Percentiles rank a stretch among this genome's conserved stretches.
Evolutionary conservation across 2,797 vertebrate genomes (phyloP).

Genomic region (Decapterus maruadsi): DNA sequence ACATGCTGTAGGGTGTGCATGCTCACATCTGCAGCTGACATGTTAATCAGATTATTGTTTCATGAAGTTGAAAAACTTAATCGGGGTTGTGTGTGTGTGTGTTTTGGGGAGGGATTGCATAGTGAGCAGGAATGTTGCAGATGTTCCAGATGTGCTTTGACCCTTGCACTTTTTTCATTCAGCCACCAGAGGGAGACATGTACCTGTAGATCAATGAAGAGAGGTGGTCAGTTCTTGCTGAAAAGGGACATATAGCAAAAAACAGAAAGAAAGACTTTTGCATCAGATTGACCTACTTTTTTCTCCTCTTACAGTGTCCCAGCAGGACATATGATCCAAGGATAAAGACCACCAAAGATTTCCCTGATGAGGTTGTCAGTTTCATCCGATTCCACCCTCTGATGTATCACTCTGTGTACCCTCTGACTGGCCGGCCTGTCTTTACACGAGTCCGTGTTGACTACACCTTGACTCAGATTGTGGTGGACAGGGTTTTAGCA

Average conservation of each 20-base stretch:
- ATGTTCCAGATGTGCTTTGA: slow-evolving; percentile 54
- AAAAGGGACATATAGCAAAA: not conserved
- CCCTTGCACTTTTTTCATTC: slow-evolving; percentile 22
- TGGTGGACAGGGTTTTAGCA: slow-evolving; percentile 95
- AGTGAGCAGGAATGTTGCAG: slow-evolving; percentile 21
- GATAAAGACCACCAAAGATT: slow-evolving; percentile 97
- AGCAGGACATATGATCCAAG: slow-evolving; percentile 95
- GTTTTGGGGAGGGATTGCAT: too few species aligned
- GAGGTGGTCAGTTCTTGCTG: not conserved
- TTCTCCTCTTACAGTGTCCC: slow-evolving; percentile 87
- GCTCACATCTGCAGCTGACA: slow-evolving; percentile 43
- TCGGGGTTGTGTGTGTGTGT: slow-evolving; percentile 21
- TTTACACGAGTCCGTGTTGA: slow-evolving; percentile 93
- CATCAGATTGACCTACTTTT: not conserved
- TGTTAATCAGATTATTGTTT: slow-evolving; percentile 51
- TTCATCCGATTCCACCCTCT: slow-evolving; percentile 94
- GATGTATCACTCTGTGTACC: slow-evolving; percentile 91
- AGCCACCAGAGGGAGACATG: slow-evolving; percentile 79
- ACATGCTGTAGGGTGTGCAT: slow-evolving; percentile 41
- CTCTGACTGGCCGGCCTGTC: slow-evolving; percentile 88
- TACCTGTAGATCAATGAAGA: slow-evolving; percentile 25
- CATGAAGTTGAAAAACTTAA: slow-evolving; percentile 48
- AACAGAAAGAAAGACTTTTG: not conserved
- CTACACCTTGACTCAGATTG: slow-evolving; percentile 93
- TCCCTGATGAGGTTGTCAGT: slow-evolving; percentile 95